phyloP scores from a whole-genome alignment of 2,888 invertebrate species.

The Mythimna impura region DNA sequence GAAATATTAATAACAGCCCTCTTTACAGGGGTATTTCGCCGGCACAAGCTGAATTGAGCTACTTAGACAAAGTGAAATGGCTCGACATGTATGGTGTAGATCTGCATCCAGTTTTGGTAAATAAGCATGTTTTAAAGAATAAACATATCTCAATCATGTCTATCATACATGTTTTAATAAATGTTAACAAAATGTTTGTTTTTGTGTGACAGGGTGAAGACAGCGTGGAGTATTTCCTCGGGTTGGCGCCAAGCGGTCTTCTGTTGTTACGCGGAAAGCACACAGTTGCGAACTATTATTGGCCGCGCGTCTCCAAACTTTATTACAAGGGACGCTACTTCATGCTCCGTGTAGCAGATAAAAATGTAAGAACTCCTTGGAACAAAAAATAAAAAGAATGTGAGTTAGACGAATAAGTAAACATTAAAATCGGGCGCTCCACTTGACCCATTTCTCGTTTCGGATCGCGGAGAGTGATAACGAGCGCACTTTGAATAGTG shows the following conservation, averaged over 20 bases:
- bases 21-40: constrained; percentile 95
- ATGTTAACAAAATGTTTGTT: constrained; percentile 14
- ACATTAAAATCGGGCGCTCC: constrained; percentile 74
- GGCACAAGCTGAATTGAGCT: constrained; percentile 97
- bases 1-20: constrained; percentile 61
- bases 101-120: constrained; percentile 98
- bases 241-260: constrained; percentile 98
- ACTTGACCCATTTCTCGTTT: constrained; percentile 84
- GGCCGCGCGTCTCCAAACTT: constrained; percentile 99
- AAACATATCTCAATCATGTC: neutral
- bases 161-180: constrained; percentile 10
- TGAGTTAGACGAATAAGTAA: constrained; percentile 73
- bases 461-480: constrained; percentile 80
- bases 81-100: constrained; percentile 99
- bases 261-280: constrained; percentile 98
- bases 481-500: constrained; percentile 81
- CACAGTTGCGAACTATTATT: constrained; percentile 99
- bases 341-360: constrained; percentile 98
- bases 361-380: constrained; percentile 93
- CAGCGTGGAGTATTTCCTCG: constrained; percentile 98
- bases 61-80: constrained; percentile 99
- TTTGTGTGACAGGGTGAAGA: constrained; percentile 95
- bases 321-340: constrained; percentile 99
- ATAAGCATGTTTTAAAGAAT: constrained; percentile 60
- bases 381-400: constrained; percentile 50